phyloP scores from a whole-genome alignment of 2,888 invertebrate species.

The Heliconius erato region DNA sequence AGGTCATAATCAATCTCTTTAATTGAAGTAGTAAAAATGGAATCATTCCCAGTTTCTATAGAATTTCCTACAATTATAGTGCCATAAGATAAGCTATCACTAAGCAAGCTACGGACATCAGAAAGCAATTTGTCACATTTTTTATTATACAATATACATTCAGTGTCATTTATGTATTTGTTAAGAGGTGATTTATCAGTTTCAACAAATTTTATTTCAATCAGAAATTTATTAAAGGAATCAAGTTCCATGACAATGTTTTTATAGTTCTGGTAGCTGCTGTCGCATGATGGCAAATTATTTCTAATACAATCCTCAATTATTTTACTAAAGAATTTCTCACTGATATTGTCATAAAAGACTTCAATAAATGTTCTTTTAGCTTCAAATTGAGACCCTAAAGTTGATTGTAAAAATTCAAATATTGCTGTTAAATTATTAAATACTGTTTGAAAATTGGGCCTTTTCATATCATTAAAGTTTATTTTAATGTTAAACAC shows the following conservation, averaged over 20 bases:
- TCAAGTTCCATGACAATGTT: conserved; percentile 77
- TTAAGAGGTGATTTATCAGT: conserved; percentile 73
- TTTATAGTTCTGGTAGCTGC: conserved; percentile 75
- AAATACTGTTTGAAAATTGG: conserved; percentile 77
- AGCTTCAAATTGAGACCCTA: conserved; percentile 75
- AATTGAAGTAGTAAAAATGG: conserved; percentile 56
- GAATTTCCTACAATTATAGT: conserved; percentile 68
- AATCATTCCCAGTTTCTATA: conserved; percentile 61
- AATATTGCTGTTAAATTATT: conserved; percentile 80
- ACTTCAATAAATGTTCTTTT: conserved; percentile 76
- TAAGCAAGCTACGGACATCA: conserved; percentile 70
- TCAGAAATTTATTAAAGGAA: conserved; percentile 77
- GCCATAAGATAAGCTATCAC: conserved; percentile 73
- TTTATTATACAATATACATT: conserved; percentile 78
- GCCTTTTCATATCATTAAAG: conserved; percentile 67
- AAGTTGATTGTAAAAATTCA: conserved; percentile 78
- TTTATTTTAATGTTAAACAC: conserved; percentile 78
- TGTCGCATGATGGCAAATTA: conserved; percentile 76
- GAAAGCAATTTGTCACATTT: conserved; percentile 79
- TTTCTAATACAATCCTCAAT: conserved; percentile 79
- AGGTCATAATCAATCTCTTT: conserved; percentile 65
- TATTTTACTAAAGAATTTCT: conserved; percentile 78
- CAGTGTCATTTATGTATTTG: conserved; percentile 77
- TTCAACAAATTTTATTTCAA: conserved; percentile 79
- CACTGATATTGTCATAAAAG: conserved; percentile 72